Percentiles rank a stretch among this genome's conserved stretches.
phyloP scores from a whole-genome alignment of 2,113 vertebrate genomes.

The Tylochromis polylepis region DNA sequence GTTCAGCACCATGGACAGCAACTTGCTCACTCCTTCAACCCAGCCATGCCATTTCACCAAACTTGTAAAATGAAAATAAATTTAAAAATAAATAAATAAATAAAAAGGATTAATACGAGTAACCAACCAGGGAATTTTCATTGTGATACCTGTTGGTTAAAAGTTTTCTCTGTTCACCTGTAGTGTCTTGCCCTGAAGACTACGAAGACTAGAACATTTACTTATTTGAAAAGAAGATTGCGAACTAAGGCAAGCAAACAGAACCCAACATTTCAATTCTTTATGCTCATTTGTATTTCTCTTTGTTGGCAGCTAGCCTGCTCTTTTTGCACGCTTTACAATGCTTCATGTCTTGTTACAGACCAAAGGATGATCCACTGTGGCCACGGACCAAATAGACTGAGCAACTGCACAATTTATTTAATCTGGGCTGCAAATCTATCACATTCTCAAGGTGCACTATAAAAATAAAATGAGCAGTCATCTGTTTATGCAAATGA shows the following conservation, averaged over 20 bases:
- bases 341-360: background rate
- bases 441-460: background rate
- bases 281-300: background rate
- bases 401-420: too few species aligned
- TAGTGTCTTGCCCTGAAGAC: background rate
- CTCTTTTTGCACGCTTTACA: background rate
- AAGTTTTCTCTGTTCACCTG: background rate
- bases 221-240: background rate
- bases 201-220: background rate
- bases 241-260: background rate
- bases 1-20: slow-evolving; percentile 64
- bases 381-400: background rate
- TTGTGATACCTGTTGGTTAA: background rate
- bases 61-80: background rate
- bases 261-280: background rate
- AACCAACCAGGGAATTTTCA: background rate
- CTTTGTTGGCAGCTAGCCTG: background rate
- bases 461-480: background rate
- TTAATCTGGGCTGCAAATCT: background rate
- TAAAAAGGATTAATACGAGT: background rate
- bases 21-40: background rate
- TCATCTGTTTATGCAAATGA: background rate
- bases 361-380: background rate
- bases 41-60: background rate
- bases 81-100: background rate